phyloP scores from a whole-genome alignment of 2,113 vertebrate genomes.

The Caranx ignobilis region DNA sequence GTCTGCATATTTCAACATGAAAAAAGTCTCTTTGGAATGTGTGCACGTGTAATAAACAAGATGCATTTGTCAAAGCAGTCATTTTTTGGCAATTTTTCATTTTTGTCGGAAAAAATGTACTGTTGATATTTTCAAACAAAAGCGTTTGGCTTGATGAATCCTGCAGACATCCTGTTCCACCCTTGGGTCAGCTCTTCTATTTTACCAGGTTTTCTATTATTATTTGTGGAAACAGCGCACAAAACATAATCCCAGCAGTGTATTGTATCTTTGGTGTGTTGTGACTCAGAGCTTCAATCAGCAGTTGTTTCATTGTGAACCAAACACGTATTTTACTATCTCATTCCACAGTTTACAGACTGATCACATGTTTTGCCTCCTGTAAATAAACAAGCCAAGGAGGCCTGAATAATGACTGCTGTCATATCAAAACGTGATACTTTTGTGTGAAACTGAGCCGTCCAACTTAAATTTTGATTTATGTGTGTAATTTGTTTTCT shows the following conservation, averaged over 20 bases:
- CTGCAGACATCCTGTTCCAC: background rate
- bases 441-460: background rate
- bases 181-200: background rate
- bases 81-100: slow-evolving; percentile 19
- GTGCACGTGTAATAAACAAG: slow-evolving; percentile 66
- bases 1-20: slow-evolving; percentile 46
- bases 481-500: slow-evolving; percentile 35
- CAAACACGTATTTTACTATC: slow-evolving; percentile 2
- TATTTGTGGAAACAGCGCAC: background rate
- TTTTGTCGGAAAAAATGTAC: background rate
- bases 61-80: slow-evolving; percentile 61
- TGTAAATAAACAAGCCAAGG: slow-evolving; percentile 15
- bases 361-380: slow-evolving; percentile 17
- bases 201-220: background rate
- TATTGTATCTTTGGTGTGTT: background rate
- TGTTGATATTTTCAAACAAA: background rate
- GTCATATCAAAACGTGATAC: background rate
- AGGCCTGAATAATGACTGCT: slow-evolving; percentile 10
- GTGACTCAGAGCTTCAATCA: background rate
- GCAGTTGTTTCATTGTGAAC: background rate
- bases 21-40: slow-evolving; percentile 47
- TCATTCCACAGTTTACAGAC: slow-evolving; percentile 14
- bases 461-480: background rate
- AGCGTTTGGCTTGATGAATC: background rate
- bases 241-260: background rate